A percentile compares a stretch with the other conserved stretches of the same genome.
These are phyloP conservation scores for Acropternis orthonyx DNA, from an alignment of 2,797 vertebrate species.

Conservation along the genomic window DNA sequence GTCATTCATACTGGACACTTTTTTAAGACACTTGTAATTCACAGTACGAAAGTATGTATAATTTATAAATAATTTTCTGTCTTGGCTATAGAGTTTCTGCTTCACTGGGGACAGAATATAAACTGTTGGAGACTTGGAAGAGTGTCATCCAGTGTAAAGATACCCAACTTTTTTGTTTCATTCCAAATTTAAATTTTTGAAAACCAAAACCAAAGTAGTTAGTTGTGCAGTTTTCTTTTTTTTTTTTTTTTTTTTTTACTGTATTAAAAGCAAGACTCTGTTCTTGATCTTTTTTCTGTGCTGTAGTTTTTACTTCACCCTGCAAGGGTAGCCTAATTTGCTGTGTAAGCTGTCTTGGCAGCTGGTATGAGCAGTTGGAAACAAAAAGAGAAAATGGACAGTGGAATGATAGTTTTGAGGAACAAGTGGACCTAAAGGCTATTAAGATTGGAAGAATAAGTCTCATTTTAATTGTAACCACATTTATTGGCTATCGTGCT, in stretches of 20 bases:
- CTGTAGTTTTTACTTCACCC: background rate
- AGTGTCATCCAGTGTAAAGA: background rate
- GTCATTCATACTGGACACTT: background rate
- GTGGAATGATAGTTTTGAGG: background rate
- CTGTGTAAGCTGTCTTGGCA: background rate
- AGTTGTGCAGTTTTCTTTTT: background rate
- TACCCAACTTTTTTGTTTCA: background rate
- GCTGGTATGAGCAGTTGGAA: background rate
- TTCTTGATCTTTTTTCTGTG: background rate
- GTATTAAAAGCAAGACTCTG: background rate
- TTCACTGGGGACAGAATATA: background rate
- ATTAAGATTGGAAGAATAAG: background rate
- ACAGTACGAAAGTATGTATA: background rate
- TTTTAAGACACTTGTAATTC: accelerated
- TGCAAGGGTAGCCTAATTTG: background rate
- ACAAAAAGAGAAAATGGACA: background rate
- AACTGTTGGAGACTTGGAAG: background rate
- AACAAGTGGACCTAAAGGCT: background rate
- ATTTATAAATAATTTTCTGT: background rate
- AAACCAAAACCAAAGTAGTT: background rate
- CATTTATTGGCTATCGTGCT: background rate
- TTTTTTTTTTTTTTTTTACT: background rate
- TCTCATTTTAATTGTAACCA: background rate
- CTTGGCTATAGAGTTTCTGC: background rate
- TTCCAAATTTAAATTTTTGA: background rate